phyloP scores from a whole-genome alignment of 2,113 vertebrate genomes.

The Aptenodytes patagonicus region DNA sequence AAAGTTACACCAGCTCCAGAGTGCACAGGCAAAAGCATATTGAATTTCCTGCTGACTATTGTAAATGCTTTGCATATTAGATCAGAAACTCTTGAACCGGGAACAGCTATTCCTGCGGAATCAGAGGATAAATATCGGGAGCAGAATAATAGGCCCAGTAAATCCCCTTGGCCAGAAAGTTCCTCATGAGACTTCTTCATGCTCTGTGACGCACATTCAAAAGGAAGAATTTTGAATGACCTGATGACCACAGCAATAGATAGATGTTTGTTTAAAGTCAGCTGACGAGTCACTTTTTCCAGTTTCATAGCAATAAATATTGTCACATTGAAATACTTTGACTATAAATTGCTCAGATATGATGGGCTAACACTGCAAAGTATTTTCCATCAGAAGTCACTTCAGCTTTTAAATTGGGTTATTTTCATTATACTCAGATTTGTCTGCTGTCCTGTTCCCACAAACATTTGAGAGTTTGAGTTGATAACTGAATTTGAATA shows the following conservation, averaged over 20 bases:
- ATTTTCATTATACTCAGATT: neutral
- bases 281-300: slow-evolving; percentile 40
- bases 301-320: neutral
- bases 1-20: slow-evolving; percentile 67
- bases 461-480: neutral
- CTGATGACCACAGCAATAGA: neutral
- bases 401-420: neutral
- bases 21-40: slow-evolving; percentile 58
- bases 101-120: slow-evolving; percentile 58
- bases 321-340: neutral
- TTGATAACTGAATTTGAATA: neutral
- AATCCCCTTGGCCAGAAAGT: slow-evolving; percentile 51
- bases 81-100: slow-evolving; percentile 50
- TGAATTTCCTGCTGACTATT: slow-evolving; percentile 79
- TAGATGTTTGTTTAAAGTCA: neutral
- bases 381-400: neutral
- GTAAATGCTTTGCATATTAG: slow-evolving; percentile 68
- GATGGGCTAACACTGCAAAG: neutral
- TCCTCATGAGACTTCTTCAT: slow-evolving; percentile 42
- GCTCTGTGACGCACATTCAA: slow-evolving; percentile 34
- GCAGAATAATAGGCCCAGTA: slow-evolving; percentile 59
- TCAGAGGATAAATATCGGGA: slow-evolving; percentile 51
- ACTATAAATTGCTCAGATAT: neutral
- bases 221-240: slow-evolving; percentile 41
- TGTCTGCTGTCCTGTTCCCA: neutral